phyloP scores from a whole-genome alignment of 2,113 vertebrate species.

The Laterallus jamaicensis region DNA sequence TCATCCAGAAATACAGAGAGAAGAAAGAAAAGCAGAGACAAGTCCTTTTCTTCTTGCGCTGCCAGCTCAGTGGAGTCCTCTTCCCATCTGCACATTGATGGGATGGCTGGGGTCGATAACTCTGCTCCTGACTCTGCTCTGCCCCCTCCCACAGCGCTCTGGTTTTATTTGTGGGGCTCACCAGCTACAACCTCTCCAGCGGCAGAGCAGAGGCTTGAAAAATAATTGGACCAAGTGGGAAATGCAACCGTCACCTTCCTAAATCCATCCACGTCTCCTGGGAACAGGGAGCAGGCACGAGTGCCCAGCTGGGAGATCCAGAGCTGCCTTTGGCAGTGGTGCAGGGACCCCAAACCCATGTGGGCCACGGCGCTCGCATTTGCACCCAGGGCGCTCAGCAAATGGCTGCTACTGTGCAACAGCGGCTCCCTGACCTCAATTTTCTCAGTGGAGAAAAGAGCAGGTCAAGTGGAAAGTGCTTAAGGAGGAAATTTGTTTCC shows the following conservation, averaged over 20 bases:
- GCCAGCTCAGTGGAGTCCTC: background rate
- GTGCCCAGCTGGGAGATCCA: accelerated
- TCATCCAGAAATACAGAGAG: background rate
- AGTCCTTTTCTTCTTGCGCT: background rate
- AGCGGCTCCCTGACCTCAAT: conserved; percentile 66
- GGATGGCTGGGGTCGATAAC: background rate
- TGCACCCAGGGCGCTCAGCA: background rate
- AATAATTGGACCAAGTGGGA: conserved; percentile 57
- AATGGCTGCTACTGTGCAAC: background rate
- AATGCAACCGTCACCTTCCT: background rate
- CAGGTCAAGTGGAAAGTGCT: conserved; percentile 72
- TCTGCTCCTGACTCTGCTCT: background rate
- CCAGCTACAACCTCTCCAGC: background rate
- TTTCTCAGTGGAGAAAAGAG: conserved; percentile 71
- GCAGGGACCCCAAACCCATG: accelerated
- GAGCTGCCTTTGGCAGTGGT: background rate
- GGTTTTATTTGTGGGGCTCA: background rate
- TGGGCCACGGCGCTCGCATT: background rate
- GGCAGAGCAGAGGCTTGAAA: background rate
- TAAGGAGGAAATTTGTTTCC: conserved; percentile 71
- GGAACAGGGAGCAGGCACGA: background rate
- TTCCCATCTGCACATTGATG: no score
- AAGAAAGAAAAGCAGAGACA: background rate
- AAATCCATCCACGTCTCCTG: background rate
- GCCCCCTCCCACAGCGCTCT: background rate